Base-by-base conservation (phyloP, 1,140 invertebrate species). In the Orchesella cincta region DNA sequence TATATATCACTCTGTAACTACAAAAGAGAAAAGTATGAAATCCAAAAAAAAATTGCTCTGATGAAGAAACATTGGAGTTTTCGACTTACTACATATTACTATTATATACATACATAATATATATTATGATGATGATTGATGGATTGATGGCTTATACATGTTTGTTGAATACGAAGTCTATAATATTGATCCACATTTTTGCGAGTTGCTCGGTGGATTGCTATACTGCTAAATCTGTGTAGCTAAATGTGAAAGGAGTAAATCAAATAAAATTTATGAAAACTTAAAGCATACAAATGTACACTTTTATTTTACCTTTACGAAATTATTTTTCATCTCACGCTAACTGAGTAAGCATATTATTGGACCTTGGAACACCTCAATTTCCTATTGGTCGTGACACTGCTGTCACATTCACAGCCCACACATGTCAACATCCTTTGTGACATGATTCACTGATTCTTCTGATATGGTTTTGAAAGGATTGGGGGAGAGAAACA, bases 241-340 rank as follows among this genome's bases (percentile, higher is more conserved):
- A 67, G 62, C 62, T 67, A 67, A 67, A 67, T 67, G 62, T 67
- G 62, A 67, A 67, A 67, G 62, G 20, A 67, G 31, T 67, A 67
- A 67, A 67, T 16, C 5, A 33, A 31, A 67, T 67, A 14, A 3
- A 57, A 57, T 18, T 3, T n/a, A 57, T 57, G 8, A n/a, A 57
- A n/a, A 12, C 23, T 57, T 57, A 12, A 57, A 26, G 52, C 52
- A n/a, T 57, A n/a, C 23, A 18, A n/a, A 14, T 18, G 39, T 18
- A 57, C 54, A 8, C 39, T 8, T 8, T 46, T 20, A 46, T 46
- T 20, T 20, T 8, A 46, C 20, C 20, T 46, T 46, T 20, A 46
- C 39, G 8, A 46, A 12, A 8, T 12, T 46, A 20, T 46, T 20
- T 20, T 20, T 46, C 39, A 46, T 12, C 8, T 46, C 39, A 46